phyloP scores from a whole-genome alignment of 2,888 invertebrate species.

The Cataglyphis albicans region DNA sequence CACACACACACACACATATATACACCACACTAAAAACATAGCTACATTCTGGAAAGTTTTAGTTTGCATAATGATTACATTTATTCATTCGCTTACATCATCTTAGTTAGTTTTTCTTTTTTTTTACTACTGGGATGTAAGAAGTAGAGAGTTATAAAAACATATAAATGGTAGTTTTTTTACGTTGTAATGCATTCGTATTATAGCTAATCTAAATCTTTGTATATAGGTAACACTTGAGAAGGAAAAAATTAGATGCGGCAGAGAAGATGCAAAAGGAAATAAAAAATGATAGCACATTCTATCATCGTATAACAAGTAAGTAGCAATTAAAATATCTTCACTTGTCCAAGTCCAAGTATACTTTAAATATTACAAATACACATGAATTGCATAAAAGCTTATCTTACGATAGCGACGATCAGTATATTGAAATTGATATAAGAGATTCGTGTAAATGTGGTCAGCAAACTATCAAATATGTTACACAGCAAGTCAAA shows the following conservation, averaged over 20 bases:
- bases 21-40: background rate
- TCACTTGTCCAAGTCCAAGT: background rate
- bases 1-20: too few species aligned
- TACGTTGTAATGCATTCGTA: background rate
- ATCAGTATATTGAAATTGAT: conserved; percentile 24
- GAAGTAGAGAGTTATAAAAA: conserved; percentile 42
- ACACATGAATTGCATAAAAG: background rate
- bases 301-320: background rate
- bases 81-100: conserved; percentile 35
- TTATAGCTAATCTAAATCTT: conserved; percentile 25
- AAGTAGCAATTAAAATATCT: background rate
- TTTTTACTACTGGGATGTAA: background rate
- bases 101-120: background rate
- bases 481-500: background rate
- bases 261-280: conserved; percentile 5
- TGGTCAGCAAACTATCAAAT: conserved; percentile 22
- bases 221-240: conserved; percentile 3
- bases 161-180: conserved; percentile 31
- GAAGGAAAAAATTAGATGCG: conserved; percentile 30
- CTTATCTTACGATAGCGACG: conserved; percentile 14
- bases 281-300: conserved; percentile 23
- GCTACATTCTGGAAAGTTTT: conserved; percentile 34
- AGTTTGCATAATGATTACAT: conserved; percentile 38
- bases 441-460: conserved; percentile 37
- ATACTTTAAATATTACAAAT: conserved; percentile 1